Base-by-base conservation (phyloP, 2,888 invertebrate genomes). In the Crioceris asparagi region DNA sequence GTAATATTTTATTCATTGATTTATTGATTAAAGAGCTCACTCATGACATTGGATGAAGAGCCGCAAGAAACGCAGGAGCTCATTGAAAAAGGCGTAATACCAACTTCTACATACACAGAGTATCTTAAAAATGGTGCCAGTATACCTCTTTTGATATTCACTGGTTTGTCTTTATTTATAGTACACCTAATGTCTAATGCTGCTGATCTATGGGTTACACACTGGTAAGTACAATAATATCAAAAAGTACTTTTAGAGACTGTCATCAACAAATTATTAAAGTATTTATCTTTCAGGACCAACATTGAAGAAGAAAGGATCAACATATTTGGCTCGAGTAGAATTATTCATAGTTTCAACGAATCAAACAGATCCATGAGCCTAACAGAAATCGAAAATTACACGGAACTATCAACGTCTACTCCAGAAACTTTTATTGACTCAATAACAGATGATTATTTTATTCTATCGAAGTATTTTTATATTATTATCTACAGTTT, bases 141-240 rank as follows among this genome's bases (percentile, higher is more conserved):
- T 15, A 63, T 70, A 52, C 55, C 66, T 10, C 56, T 74, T 29
- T 60, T 83, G 15, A 17, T 71, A 0, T 49, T 72, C 4, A 70
- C 81, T 3, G 23, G 72, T 0, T 12, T 77, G 1, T 60, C 75
- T 25, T 67, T 80, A 36, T 44, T 84, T 14, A 45, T 77, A 6
- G 80, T 82, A 2, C 86, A 86, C 63, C 57, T 73, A n/a, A 63
- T 77, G 33, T 80, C 78, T 39, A 82, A 83, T 26, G 70, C 76
- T 30, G 70, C 75, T 32, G 87, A 88, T 60, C 77, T 80, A 54
- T 86, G 83, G 82, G 71, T 87, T 1, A 78, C 79, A 3, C 62
- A 74, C 51, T 87, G 87, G 87, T 84, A 62, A 64, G 63, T 48
- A 11, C 4, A 3, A 26, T 8, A 26, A 4, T 21, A 7, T 21